Evolutionary conservation across 2,113 vertebrate species (phyloP), one percentile per base, ranked within the genome.

Genomic region (Scatophagus argus): DNA sequence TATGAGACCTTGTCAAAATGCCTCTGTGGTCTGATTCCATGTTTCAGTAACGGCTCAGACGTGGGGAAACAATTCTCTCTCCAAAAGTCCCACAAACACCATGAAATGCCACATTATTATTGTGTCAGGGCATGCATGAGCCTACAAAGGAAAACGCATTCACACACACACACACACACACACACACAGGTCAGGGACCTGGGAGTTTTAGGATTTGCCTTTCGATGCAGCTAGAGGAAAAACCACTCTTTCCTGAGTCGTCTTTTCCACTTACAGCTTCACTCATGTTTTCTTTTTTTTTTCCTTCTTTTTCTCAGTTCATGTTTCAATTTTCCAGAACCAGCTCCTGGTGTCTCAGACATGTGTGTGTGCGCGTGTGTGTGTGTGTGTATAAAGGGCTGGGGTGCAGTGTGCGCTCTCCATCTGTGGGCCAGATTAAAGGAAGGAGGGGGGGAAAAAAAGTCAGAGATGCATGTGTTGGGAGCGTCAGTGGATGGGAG

Each of bases 371-470:
- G 32, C 68, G 41, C 55, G 86, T 77, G 72, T 75, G 70, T 72
- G 59, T 52, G 44, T 71, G 70, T 76, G 66, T 64, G 8, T 67
- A 25, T 32, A 19, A 32, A 82, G 47, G 71, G 23, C 56, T 76
- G 68, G 83, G 69, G 54, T 67, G 79, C 63, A 84, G 71, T 77
- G 70, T 79, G 58, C 62, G 59, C 44, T 85, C 85, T 89, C 78
- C 90, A 91, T 93, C 92, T 93, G 90, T 75, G 51, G 58, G 79
- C 82, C 89, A 92, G 91, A 93, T 90, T 89, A 88, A 79, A 91
- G 77, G 77, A 23, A 23, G 47, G 46, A 47, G 21, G 3, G 10
- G n/a, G 51, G 25, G 66, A 55, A 64, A 66, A 76, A 74, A 49
- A 47, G 34, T 64, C 61, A 78, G 43, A 65, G 78, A 83, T 82